Percentiles rank a stretch among this genome's conserved stretches.
phyloP scores from a whole-genome alignment of 2,113 vertebrate species.

The Trematocara stigmaticum region DNA sequence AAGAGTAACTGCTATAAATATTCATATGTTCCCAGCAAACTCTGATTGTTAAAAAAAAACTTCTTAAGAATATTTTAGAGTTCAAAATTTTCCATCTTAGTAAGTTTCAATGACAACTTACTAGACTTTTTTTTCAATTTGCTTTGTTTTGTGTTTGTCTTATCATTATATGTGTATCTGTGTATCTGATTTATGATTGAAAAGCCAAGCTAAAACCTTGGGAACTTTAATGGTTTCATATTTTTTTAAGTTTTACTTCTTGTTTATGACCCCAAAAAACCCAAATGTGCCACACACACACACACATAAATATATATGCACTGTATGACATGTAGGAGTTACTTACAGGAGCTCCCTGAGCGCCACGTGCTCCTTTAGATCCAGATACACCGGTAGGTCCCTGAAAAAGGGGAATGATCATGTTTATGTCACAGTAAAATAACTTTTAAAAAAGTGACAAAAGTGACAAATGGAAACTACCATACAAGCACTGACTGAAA shows the following conservation, averaged over 20 bases:
- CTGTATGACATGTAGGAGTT: background rate
- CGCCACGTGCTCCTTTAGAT: slow-evolving; percentile 91
- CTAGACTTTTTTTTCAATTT: background rate
- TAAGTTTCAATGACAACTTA: background rate
- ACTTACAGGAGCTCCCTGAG: slow-evolving; percentile 91
- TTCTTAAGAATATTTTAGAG: background rate
- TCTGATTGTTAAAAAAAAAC: background rate
- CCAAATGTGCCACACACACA: background rate
- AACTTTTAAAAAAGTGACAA: background rate
- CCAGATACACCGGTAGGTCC: slow-evolving; percentile 91
- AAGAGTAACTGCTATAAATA: background rate
- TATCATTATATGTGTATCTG: background rate
- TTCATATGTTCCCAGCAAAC: background rate
- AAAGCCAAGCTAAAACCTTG: background rate
- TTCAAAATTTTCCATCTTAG: background rate
- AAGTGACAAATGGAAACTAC: background rate
- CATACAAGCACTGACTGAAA: background rate
- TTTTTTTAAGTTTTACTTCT: background rate
- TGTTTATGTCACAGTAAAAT: background rate
- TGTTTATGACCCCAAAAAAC: background rate
- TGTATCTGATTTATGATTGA: background rate
- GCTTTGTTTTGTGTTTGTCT: background rate
- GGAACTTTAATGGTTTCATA: background rate
- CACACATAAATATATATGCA: background rate
- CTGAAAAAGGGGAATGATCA: slow-evolving; percentile 57